These are phyloP conservation scores for Ceratoteleas bidentatus DNA, from an alignment of 1,140 invertebrate genomes.

Conservation along the genomic window DNA sequence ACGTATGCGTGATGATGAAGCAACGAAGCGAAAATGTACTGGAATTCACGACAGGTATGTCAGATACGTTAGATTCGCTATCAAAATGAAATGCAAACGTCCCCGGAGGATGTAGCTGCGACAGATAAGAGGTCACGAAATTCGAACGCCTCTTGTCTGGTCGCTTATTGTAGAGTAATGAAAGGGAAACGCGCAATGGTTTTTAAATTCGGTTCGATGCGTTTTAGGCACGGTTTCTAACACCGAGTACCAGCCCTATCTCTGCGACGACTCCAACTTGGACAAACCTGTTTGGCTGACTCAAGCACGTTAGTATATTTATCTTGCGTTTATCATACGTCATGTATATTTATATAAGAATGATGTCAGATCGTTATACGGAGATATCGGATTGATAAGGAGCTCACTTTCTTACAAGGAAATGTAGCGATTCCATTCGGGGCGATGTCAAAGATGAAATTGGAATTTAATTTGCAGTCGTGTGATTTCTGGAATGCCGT, in stretches of 20 bases:
- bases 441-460: slow-evolving; percentile 7
- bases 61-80: slow-evolving; percentile 40
- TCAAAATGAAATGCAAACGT: slow-evolving; percentile 47
- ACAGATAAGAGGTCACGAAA: slow-evolving; percentile 28
- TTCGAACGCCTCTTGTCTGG: slow-evolving; percentile 2
- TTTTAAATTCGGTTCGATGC: slow-evolving; percentile 44
- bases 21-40: slow-evolving; percentile 85
- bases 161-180: slow-evolving; percentile 46
- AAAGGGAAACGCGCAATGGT: slow-evolving; percentile 5
- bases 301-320: slow-evolving; percentile 83
- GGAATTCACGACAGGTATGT: slow-evolving; percentile 82
- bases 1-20: slow-evolving; percentile 85
- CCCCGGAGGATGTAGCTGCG: slow-evolving; percentile 25
- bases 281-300: slow-evolving; percentile 84
- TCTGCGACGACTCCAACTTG: slow-evolving; percentile 78
- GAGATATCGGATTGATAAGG: slow-evolving; percentile 36
- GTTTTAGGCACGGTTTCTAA: slow-evolving; percentile 70
- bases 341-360: slow-evolving; percentile 48
- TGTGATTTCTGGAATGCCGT: too few species aligned
- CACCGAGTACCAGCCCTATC: slow-evolving; percentile 71
- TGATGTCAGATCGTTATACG: slow-evolving; percentile 30
- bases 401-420: slow-evolving; percentile 9
- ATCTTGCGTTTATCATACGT: slow-evolving; percentile 46
- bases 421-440: not conserved
- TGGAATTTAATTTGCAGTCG: slow-evolving; percentile 2